Evolutionary conservation across 1,140 invertebrate genomes (phyloP).

Genomic region (Drosophila bocki): DNA sequence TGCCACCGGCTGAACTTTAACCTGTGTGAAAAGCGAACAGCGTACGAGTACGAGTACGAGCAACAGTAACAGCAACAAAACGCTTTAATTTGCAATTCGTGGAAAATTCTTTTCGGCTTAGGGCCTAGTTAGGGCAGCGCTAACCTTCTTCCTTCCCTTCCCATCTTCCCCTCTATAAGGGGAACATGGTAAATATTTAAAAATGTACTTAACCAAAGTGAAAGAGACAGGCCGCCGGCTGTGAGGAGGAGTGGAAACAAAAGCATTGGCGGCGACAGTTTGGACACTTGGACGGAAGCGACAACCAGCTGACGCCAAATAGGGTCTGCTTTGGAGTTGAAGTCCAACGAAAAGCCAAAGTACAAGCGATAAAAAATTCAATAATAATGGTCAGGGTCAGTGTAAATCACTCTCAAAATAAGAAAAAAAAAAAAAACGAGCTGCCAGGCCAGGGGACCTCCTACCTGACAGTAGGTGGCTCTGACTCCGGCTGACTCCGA

Average conservation of each 20-base stretch:
- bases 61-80: slow-evolving; percentile 36
- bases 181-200: slow-evolving; percentile 81
- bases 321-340: slow-evolving; percentile 6
- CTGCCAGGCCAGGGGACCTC: slow-evolving; percentile 6
- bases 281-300: slow-evolving; percentile 68
- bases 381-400: slow-evolving; percentile 72
- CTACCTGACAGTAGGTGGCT: slow-evolving; percentile 46
- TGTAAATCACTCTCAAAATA: slow-evolving; percentile 61
- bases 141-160: neutral
- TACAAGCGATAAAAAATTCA: slow-evolving; percentile 52
- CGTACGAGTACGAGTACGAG: slow-evolving; percentile 6
- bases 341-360: slow-evolving; percentile 13
- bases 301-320: slow-evolving; percentile 72
- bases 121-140: slow-evolving; percentile 52
- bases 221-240: slow-evolving; percentile 72
- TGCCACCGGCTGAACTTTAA: slow-evolving; percentile 78
- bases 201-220: slow-evolving; percentile 83
- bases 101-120: slow-evolving; percentile 67
- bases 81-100: slow-evolving; percentile 83
- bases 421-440: slow-evolving; percentile 7
- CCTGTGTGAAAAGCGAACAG: slow-evolving; percentile 50
- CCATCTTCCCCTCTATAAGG: slow-evolving; percentile 11
- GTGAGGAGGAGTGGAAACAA: slow-evolving; percentile 23
- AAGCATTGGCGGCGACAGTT: slow-evolving; percentile 72
- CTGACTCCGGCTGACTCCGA: neutral